Base-by-base conservation (phyloP, 2,797 vertebrate genomes). In the Benthosema pterotum region DNA sequence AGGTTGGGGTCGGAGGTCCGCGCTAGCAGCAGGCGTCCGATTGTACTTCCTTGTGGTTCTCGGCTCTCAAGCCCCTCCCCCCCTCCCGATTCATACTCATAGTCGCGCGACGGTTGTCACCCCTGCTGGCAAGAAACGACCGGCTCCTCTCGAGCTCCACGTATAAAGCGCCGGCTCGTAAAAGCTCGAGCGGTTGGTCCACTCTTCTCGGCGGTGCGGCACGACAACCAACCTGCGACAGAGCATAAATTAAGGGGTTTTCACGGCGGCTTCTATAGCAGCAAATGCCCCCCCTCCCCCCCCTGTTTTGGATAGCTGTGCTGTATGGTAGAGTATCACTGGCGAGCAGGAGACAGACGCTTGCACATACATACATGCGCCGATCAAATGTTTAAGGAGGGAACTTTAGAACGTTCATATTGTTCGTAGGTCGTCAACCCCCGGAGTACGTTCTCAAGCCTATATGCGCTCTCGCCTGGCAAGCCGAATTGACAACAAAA, bases 271-370 rank as follows among this genome's bases (percentile, higher is more conserved):
- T 85, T 85, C n/a, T n/a, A n/a, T n/a, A 84, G 82, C 72, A 84
- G 82, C 84, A 78, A 74, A 71, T 74, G 79, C 80, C 80, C 73
- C 28, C 22, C 52, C 1, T 28, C 53, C 18, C 6, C 56, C 42
- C 11, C 65, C 72, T 78, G n/a, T n/a, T 76, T 78, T 81, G 77
- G 83, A 78, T 79, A 85, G 79, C 75, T 80, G 84, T 88, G 82
- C 77, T 87, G 83, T 83, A 68, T 80, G 5, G 73, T 84, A 82
- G 87, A 89, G 88, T 89, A 88, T 90, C 88, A 88, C 88, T 91
- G 88, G 87, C 76, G 74, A 71, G 43, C 83, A 88, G 87, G 85
- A 90, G 86, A 88, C 38, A 67, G 73, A 77, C 19, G 51, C 51
- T 65, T 46, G 47, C 63, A 69, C 32, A 73, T 75, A 46, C 32